Evolutionary conservation across 1,140 invertebrate genomes (phyloP), one percentile per base, ranked within the genome.

Genomic region (Asobara japonica): DNA sequence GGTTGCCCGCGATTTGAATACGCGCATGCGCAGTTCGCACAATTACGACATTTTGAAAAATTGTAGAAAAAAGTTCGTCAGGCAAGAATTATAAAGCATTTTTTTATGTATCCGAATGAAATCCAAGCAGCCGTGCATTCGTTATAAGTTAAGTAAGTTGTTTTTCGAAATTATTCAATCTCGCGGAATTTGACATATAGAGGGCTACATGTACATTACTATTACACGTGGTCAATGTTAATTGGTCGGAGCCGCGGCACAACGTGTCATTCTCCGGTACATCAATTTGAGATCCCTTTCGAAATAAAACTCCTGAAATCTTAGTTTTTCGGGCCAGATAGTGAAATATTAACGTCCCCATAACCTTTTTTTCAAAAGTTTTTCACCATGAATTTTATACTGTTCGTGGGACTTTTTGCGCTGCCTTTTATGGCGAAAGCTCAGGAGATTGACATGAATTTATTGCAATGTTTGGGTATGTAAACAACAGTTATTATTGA

Each of bases 381-480:
- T 62, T 62, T 5, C 4, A 30, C n/a, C 8, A 71, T 71, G 62
- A 45, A 18, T 65, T 18, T 65, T 16, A 7, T 31, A 13, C 4
- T 25, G 36, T 16, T 71, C 18, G 25, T 36, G 22, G 48, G 69
- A 64, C 66, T 64, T 22, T 16, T 71, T 11, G 29, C 62, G 18
- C 33, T 70, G 48, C 65, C 36, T 45, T 30, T 66, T 20, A 45
- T 62, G 11, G 1, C 33, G 8, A 51, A 10, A 20, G 69, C 74
- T 27, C 45, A 74, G 38, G 74, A 80, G 30, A 76, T 83, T n/a
- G 75, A 83, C 66, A 0, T 60, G n/a, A 77, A 78, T 13, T 73
- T 80, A 72, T 72, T 84, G 18, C 77, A 74, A 77, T 85, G 83
- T 77, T 81, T 83, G 75, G 78, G 82, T 84, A 74, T 69, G 69